Percentiles rank a stretch among this genome's conserved stretches.
Conservation (phyloP, 2,888 invertebrate genomes). For the Drosophila sordidula region DNA sequence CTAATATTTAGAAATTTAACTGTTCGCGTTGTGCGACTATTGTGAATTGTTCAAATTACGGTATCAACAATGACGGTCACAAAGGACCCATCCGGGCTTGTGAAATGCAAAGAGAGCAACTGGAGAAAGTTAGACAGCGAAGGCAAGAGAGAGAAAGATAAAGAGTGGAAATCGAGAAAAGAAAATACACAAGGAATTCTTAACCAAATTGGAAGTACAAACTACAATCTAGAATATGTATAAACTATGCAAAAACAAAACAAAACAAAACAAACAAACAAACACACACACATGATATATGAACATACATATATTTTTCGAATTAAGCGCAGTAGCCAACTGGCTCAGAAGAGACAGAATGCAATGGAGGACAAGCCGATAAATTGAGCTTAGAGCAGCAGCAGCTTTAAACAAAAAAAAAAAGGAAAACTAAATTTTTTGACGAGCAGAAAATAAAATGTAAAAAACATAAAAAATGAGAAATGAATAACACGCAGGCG, state of each 20-base stretch:
- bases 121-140: constrained; percentile 18
- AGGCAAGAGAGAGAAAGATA: constrained; percentile 16
- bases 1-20: constrained; percentile 52
- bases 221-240: constrained; percentile 81
- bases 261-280: constrained; percentile 26
- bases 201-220: constrained; percentile 82
- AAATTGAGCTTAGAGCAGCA: constrained; percentile 67
- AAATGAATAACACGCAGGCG: constrained; percentile 46
- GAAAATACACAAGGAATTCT: constrained; percentile 81
- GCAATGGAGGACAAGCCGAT: constrained; percentile 18
- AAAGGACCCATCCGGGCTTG: constrained; percentile 49
- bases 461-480: constrained; percentile 21
- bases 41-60: constrained; percentile 83
- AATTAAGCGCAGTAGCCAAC: constrained; percentile 42
- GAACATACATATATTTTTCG: constrained; percentile 45
- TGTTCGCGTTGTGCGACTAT: constrained; percentile 75
- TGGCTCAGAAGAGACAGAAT: constrained; percentile 20
- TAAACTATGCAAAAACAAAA: constrained; percentile 52
- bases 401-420: constrained; percentile 52
- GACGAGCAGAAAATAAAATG: constrained; percentile 16
- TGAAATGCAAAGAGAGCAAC: constrained; percentile 37
- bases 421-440: constrained; percentile 1
- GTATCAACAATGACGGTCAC: constrained; percentile 74
- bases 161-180: constrained; percentile 52
- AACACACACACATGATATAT: constrained; percentile 26